Evolutionary conservation across 2,797 vertebrate species (phyloP).

Genomic region (Hybognathus amarus): DNA sequence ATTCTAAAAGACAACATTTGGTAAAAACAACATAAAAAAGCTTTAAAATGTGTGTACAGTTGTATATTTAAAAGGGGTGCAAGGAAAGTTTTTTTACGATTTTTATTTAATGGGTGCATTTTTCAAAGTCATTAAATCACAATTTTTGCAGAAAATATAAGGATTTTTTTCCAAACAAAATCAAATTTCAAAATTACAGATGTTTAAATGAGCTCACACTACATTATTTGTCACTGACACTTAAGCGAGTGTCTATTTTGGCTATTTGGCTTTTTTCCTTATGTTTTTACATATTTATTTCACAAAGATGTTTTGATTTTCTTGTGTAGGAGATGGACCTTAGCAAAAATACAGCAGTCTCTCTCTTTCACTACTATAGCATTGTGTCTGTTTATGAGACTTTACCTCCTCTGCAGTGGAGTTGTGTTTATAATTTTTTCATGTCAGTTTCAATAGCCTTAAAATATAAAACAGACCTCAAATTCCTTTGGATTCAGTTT

Average conservation of each 20-base stretch:
- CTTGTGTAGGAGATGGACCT: neutral
- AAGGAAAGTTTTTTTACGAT: neutral
- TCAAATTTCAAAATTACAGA: neutral
- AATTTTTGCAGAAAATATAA: neutral
- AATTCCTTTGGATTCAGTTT: conserved; percentile 14
- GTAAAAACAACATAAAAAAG: neutral
- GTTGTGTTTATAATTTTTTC: conserved; percentile 3
- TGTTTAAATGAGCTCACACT: neutral
- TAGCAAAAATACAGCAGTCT: neutral
- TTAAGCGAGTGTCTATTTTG: neutral
- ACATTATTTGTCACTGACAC: neutral
- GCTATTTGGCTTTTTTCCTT: no score
- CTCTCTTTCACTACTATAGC: neutral
- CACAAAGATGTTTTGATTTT: neutral
- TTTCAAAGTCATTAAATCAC: neutral
- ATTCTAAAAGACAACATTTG: neutral
- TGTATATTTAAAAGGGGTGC: neutral
- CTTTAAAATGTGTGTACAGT: no score
- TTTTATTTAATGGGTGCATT: neutral
- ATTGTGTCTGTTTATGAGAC: conserved; percentile 7
- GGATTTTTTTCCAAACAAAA: neutral
- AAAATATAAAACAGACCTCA: conserved; percentile 26
- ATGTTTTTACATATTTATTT: neutral
- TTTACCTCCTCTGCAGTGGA: conserved; percentile 8
- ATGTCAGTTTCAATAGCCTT: conserved; percentile 14